These are phyloP conservation scores for Spinus olivaceus DNA, from an alignment of 2,797 vertebrate genomes.

Conservation along the genomic window DNA sequence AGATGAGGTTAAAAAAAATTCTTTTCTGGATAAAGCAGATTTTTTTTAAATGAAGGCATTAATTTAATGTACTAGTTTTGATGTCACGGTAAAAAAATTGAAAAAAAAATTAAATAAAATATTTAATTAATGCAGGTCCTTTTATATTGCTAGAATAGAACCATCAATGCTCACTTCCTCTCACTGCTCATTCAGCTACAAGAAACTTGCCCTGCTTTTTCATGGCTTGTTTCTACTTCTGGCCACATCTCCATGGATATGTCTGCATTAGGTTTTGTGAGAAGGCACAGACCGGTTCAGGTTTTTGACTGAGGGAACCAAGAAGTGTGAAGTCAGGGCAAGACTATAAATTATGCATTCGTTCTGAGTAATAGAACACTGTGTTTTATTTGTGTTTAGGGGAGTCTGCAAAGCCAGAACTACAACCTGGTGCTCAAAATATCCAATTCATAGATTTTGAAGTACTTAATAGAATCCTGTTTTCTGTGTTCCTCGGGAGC, in stretches of 20 bases:
- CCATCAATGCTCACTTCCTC: rapidly evolving
- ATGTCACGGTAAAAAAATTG: not conserved
- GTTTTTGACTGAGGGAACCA: not conserved
- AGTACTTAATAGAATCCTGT: not conserved
- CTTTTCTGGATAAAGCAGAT: not conserved
- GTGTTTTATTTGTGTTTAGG: not conserved
- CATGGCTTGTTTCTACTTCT: not conserved
- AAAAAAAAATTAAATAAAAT: not conserved
- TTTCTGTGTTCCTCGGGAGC: not conserved
- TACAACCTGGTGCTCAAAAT: not conserved
- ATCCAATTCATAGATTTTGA: not conserved
- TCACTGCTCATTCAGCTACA: not conserved
- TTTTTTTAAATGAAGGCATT: not conserved
- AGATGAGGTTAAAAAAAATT: not conserved
- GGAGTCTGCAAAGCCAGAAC: not conserved
- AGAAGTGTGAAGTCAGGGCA: not conserved
- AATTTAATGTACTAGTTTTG: not conserved
- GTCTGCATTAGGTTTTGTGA: not conserved
- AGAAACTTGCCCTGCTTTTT: not conserved
- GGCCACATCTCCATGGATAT: not conserved
- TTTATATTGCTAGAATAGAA: not conserved
- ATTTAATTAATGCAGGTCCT: not conserved
- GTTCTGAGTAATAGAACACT: not conserved
- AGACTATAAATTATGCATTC: not conserved
- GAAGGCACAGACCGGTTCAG: not conserved